Evolutionary conservation across 2,888 invertebrate species (phyloP).

Genomic region (Aphodius granarius): DNA sequence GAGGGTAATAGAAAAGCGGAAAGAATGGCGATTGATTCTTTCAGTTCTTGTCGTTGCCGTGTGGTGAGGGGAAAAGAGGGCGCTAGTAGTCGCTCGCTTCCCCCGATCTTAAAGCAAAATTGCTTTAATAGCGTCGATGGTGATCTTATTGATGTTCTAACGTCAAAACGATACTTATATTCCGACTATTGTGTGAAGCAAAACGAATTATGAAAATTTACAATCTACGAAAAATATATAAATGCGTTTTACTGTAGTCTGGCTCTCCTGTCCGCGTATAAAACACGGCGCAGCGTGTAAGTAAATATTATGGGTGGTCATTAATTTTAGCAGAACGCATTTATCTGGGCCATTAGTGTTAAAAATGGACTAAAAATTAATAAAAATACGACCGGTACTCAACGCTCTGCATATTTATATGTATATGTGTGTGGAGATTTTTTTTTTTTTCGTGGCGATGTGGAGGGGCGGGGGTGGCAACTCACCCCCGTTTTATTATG

Average conservation of each 20-base stretch:
- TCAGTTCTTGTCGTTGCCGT: not conserved
- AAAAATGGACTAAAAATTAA: constrained; percentile 45
- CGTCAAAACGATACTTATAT: too few relatives aligned
- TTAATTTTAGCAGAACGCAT: constrained; percentile 40
- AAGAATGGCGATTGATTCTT: constrained; percentile 42
- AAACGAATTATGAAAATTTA: constrained; percentile 1
- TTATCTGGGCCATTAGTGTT: constrained; percentile 41
- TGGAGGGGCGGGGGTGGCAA: constrained; percentile 11
- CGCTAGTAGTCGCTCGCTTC: not conserved
- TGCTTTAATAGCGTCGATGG: not conserved
- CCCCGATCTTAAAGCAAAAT: not conserved
- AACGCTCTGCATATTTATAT: constrained; percentile 26
- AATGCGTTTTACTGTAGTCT: not conserved
- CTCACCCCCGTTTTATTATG: constrained; percentile 37
- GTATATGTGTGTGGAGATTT: constrained; percentile 18
- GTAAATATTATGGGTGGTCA: constrained; percentile 42
- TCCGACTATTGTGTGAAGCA: not conserved
- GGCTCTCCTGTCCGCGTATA: not conserved
- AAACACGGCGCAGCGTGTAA: constrained; percentile 23
- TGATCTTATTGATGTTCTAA: not conserved
- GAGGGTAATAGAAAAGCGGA: constrained; percentile 47
- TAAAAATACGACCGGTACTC: constrained; percentile 41
- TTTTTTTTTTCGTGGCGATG: constrained; percentile 13
- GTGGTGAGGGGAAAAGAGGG: not conserved
- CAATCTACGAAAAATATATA: not conserved